Evolutionary conservation across 2,113 vertebrate species (phyloP).

Genomic region (Microcebus murinus): DNA sequence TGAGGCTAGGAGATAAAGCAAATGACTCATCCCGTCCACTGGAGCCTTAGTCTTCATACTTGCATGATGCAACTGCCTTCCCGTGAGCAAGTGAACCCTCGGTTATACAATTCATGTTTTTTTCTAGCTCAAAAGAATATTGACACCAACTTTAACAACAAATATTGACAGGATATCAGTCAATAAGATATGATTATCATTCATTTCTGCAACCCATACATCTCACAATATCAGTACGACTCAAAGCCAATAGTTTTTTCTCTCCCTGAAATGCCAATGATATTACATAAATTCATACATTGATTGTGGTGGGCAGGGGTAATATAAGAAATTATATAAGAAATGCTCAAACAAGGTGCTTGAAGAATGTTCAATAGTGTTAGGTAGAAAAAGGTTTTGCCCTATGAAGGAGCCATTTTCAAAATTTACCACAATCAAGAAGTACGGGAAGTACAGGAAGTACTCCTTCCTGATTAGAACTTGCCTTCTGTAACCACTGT

Average conservation of each 20-base stretch:
- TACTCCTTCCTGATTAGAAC: not conserved
- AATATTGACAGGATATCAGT: not conserved
- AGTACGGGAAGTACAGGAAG: not conserved
- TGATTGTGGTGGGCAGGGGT: not conserved
- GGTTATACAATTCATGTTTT: not conserved
- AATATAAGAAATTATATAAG: not conserved
- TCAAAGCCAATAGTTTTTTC: not conserved
- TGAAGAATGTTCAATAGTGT: not conserved
- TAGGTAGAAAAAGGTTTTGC: not conserved
- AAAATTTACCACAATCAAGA: not conserved
- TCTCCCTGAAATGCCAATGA: not conserved
- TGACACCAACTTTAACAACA: not conserved
- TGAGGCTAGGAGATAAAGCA: not conserved
- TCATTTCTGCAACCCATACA: not conserved
- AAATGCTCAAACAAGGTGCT: not conserved
- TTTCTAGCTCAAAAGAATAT: not conserved
- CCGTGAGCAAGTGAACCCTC: not conserved
- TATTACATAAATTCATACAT: not conserved
- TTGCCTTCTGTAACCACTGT: not conserved
- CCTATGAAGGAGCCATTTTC: not conserved
- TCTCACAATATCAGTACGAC: not conserved
- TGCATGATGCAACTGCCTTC: not conserved
- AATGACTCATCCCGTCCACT: not conserved
- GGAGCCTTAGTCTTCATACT: not conserved
- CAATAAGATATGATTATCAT: not conserved